Conservation (phyloP, 2,797 vertebrate genomes). For the Rhabdomys pumilio region DNA sequence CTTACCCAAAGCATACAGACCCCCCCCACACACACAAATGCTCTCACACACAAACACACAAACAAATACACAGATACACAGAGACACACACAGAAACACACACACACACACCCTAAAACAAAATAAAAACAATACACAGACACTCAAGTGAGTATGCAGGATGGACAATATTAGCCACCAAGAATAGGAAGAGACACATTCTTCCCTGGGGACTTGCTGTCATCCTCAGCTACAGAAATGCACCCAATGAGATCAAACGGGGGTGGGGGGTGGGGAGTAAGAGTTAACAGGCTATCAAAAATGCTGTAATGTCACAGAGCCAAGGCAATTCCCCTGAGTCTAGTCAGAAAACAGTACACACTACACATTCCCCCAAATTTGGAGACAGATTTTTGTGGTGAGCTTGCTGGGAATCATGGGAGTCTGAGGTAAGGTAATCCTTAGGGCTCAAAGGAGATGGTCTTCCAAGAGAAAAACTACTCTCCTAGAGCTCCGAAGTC, state of each 20-base stretch:
- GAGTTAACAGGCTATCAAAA: neutral
- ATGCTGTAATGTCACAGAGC: neutral
- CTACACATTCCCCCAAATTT: fast-evolving
- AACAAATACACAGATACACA: neutral
- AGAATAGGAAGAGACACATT: neutral
- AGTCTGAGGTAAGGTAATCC: neutral
- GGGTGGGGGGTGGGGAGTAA: neutral
- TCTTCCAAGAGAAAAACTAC: neutral
- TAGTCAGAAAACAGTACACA: too few relatives aligned
- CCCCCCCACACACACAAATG: too few relatives aligned
- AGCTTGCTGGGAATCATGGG: neutral
- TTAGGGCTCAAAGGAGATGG: neutral
- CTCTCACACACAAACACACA: neutral
- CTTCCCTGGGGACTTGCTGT: neutral
- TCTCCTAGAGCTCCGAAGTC: neutral
- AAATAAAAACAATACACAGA: neutral
- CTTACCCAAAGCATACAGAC: neutral
- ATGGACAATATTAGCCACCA: neutral
- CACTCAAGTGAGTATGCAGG: neutral
- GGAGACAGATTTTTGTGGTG: neutral
- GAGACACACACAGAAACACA: too few relatives aligned
- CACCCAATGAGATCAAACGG: neutral
- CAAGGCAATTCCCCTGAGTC: fast-evolving
- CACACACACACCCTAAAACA: neutral
- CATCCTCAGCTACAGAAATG: neutral